These are phyloP conservation scores for Acleris literana DNA, from an alignment of 2,888 invertebrate genomes.

Conservation along the genomic window DNA sequence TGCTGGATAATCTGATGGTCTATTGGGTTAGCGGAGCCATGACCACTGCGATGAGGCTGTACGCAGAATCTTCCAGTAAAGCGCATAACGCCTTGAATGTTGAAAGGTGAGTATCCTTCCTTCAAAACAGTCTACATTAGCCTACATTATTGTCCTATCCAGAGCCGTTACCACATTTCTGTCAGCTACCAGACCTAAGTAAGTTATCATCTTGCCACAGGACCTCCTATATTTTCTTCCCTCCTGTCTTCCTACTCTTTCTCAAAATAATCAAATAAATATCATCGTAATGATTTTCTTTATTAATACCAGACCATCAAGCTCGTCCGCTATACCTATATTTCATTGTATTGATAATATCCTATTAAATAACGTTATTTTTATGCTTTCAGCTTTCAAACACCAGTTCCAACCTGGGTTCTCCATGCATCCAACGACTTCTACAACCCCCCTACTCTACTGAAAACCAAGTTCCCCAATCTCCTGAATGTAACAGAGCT, in stretches of 20 bases:
- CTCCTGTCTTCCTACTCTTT: too few relatives aligned
- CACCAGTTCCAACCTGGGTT: conserved; percentile 85
- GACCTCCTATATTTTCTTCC: too few relatives aligned
- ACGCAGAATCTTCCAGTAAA: conserved; percentile 80
- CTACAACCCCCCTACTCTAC: conserved; percentile 75
- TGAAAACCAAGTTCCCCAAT: conserved; percentile 80
- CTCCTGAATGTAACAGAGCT: conserved; percentile 84
- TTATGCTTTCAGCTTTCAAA: conserved; percentile 70
- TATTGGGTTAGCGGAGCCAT: conserved; percentile 89
- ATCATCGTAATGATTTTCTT: too few relatives aligned
- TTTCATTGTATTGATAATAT: too few relatives aligned
- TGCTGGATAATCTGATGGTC: conserved; percentile 90
- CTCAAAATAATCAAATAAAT: too few relatives aligned
- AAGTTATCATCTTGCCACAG: too few relatives aligned
- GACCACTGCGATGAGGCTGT: conserved; percentile 86
- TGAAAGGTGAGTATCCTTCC: conserved; percentile 52
- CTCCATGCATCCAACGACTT: conserved; percentile 86
- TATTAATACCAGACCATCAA: too few relatives aligned
- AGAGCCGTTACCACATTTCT: too few relatives aligned
- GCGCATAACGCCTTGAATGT: conserved; percentile 43
- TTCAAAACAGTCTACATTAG: too few relatives aligned
- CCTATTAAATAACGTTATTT: too few relatives aligned
- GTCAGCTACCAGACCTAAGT: too few relatives aligned
- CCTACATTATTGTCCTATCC: too few relatives aligned
- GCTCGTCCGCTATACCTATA: background rate